A percentile compares a stretch with the other conserved stretches of the same genome.
Evolutionary conservation across 2,797 vertebrate species (phyloP).

Genomic region (Pipistrellus nathusii): DNA sequence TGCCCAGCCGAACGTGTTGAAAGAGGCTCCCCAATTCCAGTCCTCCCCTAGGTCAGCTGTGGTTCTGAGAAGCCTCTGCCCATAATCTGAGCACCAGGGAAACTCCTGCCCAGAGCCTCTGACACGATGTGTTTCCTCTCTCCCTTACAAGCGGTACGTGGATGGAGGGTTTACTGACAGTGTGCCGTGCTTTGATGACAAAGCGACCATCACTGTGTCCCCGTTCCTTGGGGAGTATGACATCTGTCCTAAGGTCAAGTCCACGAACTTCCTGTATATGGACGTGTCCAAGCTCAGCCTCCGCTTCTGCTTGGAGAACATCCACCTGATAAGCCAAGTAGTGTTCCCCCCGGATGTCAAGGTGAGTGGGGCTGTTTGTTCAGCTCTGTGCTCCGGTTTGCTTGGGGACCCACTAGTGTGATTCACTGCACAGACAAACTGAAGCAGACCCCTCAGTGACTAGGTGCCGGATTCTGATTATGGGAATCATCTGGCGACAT

Average conservation of each 20-base stretch:
- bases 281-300: conserved; percentile 92
- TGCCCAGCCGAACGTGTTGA: no score
- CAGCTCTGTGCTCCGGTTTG: background rate
- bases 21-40: background rate
- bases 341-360: conserved; percentile 93
- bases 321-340: conserved; percentile 89
- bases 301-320: conserved; percentile 92
- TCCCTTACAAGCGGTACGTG: conserved; percentile 91
- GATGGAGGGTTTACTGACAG: conserved; percentile 94
- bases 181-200: conserved; percentile 90
- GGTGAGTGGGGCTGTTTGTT: conserved; percentile 82
- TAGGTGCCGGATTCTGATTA: background rate
- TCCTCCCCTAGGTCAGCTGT: accelerated
- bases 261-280: conserved; percentile 92
- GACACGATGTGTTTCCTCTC: accelerated
- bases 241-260: conserved; percentile 94
- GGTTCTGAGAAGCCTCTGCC: background rate
- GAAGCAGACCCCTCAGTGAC: no score
- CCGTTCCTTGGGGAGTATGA: conserved; percentile 96
- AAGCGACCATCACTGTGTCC: conserved; percentile 94
- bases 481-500: no score
- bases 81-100: background rate
- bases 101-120: background rate
- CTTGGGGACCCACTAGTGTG: background rate
- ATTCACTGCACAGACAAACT: background rate